Evolutionary conservation across 92 coral and sea anemone species (phyloP).

Genomic region (Heliopora coerulea): DNA sequence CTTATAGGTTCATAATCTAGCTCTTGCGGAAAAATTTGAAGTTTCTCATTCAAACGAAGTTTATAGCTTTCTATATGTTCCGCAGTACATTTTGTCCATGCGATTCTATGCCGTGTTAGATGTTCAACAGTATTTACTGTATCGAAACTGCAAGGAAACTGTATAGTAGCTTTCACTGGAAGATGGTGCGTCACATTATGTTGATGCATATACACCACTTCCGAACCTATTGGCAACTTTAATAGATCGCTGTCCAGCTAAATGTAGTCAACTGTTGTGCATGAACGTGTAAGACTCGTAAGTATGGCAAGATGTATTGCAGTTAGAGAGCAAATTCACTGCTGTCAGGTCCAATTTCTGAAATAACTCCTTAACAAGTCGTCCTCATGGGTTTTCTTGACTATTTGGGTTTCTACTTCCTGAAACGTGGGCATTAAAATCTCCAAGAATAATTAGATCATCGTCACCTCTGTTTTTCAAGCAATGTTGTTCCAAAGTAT

Average conservation of each 20-base stretch:
- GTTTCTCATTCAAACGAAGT: background rate
- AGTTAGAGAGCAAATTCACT: background rate
- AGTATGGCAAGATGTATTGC: background rate
- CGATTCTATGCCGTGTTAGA: background rate
- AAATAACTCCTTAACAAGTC: background rate
- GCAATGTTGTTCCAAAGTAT: too few species aligned
- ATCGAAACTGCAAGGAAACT: background rate
- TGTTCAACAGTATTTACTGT: background rate
- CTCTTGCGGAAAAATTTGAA: background rate
- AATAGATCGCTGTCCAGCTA: background rate
- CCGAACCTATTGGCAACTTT: background rate
- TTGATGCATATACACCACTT: background rate
- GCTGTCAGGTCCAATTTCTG: background rate
- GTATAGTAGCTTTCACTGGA: background rate
- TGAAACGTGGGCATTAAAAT: conserved; percentile 1
- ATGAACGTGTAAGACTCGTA: background rate
- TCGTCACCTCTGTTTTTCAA: too few species aligned
- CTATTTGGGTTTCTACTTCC: background rate
- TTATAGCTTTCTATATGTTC: background rate
- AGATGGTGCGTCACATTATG: conserved; percentile 4
- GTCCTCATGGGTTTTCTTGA: background rate
- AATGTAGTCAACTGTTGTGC: background rate
- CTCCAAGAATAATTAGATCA: conserved; percentile 6
- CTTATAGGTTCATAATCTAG: background rate
- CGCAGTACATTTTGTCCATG: conserved; percentile 1